Evolutionary conservation across 2,797 vertebrate species (phyloP), one percentile per base, ranked within the genome.

Genomic region (Molossus molossus): DNA sequence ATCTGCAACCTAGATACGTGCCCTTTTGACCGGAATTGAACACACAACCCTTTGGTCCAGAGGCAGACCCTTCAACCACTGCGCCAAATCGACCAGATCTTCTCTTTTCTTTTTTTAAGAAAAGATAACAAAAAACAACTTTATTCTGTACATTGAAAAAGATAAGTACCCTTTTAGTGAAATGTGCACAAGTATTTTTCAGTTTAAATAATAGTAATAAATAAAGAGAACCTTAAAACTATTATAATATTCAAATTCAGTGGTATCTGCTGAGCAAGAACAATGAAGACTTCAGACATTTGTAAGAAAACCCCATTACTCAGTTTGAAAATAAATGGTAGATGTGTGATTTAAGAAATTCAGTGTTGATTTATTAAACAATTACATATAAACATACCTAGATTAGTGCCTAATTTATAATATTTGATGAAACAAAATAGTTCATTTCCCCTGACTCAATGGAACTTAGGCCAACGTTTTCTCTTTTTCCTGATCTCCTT

Each of bases 301-400:
- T 82, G 23, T 82, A 10, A 87, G 57, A 83, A 83, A 64, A 60
- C 12, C 48, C 8, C 2, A 40, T 20, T 58, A 65, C 8, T 55
- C 9, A 40, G 10, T 48, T 86, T 92, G 23, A 79, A 94, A 95
- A 57, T 53, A 88, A 91, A 62, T 25, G 33, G 3, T 94, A 91
- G 33, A 75, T 55, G 0, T 50, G 2, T 55, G 55, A 3, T 77
- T 92, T 87, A 79, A 87, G 53, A 83, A 87, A 90, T 33, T 84
- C n/a, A 69, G 23, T 57, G 58, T 10, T 10, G 50, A 53, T 85
- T 33, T 33, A 33, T 33, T 33, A 33, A 33, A 33, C 33, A 29
- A 27, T 65, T 80, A 18, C 11, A 27, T 64, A 53, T n/a, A 64
- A 80, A 48, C 82, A 7, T 82, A 67, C 9, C 11, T 62, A 83